Conservation (phyloP, 2,797 vertebrate species). For the Anableps anableps region DNA sequence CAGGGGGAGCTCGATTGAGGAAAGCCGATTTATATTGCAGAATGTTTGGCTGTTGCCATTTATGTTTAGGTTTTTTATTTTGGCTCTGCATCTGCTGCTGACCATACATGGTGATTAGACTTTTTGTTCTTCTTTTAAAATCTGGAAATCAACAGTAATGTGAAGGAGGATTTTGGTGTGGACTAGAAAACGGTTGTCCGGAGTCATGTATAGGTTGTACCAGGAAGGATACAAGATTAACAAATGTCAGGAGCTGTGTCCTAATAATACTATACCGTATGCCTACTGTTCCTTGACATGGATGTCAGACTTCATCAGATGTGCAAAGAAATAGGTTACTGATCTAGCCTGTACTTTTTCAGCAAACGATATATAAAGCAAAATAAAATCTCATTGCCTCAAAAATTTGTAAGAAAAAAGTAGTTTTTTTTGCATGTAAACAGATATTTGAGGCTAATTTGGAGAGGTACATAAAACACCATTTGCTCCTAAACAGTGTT, state of each 20-base stretch:
- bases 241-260: conserved; percentile 50
- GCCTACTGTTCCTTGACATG: not conserved
- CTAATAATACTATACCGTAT: conserved; percentile 18
- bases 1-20: conserved; percentile 64
- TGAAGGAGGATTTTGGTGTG: conserved; percentile 20
- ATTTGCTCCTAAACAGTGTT: not conserved
- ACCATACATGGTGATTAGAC: not conserved
- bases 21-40: conserved; percentile 58
- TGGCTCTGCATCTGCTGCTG: conserved; percentile 9
- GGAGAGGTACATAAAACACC: not conserved
- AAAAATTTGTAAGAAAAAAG: not conserved
- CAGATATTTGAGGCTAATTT: not conserved
- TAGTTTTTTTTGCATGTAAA: not conserved
- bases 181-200: not conserved
- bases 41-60: conserved; percentile 23
- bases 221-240: not conserved
- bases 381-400: not conserved
- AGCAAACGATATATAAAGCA: not conserved
- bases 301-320: not conserved
- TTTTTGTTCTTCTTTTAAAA: conserved; percentile 10
- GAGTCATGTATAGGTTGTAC: not conserved
- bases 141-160: conserved; percentile 32
- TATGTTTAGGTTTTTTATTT: conserved; percentile 3
- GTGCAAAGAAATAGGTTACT: not conserved
- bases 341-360: not conserved